A percentile compares a stretch with the other conserved stretches of the same genome.
Evolutionary conservation across 2,888 invertebrate species (phyloP).

Genomic region (Coelopa pilipes): DNA sequence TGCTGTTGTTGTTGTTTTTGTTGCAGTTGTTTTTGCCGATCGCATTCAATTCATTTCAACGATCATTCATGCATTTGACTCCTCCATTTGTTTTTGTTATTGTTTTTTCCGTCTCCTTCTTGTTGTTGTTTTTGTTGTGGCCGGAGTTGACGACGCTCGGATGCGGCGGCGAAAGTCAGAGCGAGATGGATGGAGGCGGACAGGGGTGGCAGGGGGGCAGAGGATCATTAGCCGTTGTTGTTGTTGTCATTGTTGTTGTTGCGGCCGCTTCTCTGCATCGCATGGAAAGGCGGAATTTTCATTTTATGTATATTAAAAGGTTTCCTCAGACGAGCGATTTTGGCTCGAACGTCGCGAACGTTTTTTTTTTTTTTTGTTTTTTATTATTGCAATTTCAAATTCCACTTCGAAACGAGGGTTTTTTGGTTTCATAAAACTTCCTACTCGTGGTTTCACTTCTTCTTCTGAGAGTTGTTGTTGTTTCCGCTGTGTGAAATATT

Average conservation of each 20-base stretch:
- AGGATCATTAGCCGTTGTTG: neutral
- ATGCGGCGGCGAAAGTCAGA: neutral
- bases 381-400: no score
- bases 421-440: no score
- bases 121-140: slow-evolving; percentile 12
- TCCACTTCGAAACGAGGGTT: no score
- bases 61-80: slow-evolving; percentile 23
- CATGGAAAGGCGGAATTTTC: neutral
- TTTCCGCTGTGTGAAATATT: no score
- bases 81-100: neutral
- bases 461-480: no score
- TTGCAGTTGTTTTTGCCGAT: neutral
- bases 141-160: no score
- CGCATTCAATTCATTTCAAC: slow-evolving; percentile 12
- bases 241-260: no score
- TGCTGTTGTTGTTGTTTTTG: no score
- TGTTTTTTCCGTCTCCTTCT: neutral
- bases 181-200: neutral
- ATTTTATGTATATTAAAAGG: neutral
- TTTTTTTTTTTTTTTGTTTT: no score
- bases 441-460: no score
- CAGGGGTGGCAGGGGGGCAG: neutral
- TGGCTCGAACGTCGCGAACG: no score
- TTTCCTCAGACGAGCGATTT: neutral
- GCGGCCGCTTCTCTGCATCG: neutral